Evolutionary conservation across 1,140 invertebrate genomes (phyloP).

Genomic region (Apis laboriosa): DNA sequence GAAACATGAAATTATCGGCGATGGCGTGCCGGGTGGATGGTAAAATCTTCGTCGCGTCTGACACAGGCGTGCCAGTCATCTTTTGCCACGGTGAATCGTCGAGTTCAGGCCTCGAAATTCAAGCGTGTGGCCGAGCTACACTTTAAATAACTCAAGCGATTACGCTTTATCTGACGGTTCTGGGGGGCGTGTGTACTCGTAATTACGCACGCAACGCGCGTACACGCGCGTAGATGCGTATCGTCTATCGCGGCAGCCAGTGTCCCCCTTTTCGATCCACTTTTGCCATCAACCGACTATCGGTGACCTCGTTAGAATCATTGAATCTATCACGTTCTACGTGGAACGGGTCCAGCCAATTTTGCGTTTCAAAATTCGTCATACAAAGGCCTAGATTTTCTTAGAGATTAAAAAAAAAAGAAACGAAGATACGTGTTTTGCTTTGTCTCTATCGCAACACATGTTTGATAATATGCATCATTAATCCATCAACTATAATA

Average conservation of each 20-base stretch:
- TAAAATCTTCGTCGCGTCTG: background rate
- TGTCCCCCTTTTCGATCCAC: constrained; percentile 25
- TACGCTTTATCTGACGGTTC: constrained; percentile 26
- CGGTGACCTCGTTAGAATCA: constrained; percentile 1
- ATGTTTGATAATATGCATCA: too few species aligned
- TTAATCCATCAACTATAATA: too few species aligned
- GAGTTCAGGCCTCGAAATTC: constrained; percentile 28
- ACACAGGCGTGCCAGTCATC: background rate
- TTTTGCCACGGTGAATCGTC: background rate
- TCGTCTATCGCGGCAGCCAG: constrained; percentile 7
- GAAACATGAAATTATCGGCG: background rate
- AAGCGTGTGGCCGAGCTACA: constrained; percentile 1
- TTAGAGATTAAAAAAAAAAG: background rate
- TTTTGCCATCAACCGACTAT: constrained; percentile 3
- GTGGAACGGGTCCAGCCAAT: background rate
- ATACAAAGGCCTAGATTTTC: background rate
- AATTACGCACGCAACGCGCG: constrained; percentile 34
- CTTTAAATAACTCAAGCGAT: constrained; percentile 35
- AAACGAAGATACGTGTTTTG: background rate
- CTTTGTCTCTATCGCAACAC: background rate
- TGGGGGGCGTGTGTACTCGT: constrained; percentile 31
- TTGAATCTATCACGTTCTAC: background rate
- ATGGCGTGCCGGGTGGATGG: background rate
- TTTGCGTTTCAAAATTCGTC: background rate
- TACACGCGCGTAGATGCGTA: constrained; percentile 23